Evolutionary conservation across 2,888 invertebrate genomes (phyloP), one percentile per base, ranked within the genome.

Genomic region (Eristalinus sepulchralis): DNA sequence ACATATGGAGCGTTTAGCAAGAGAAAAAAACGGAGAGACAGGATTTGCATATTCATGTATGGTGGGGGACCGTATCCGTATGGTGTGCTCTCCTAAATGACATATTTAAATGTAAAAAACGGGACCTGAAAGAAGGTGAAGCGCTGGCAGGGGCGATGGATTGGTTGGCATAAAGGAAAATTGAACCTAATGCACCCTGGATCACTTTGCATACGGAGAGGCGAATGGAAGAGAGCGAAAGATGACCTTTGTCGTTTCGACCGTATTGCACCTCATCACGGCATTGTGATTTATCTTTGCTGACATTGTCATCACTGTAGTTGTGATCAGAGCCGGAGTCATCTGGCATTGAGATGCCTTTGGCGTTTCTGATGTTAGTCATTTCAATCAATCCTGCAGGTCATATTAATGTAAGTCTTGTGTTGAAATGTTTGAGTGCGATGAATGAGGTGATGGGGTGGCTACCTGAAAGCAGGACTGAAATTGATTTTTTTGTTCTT

Each of bases 1-100:
- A 79, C 78, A 71, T 33, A 60, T 78, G 53, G 47, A 71, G 27
- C 68, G 62, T 68, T 68, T 68, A 59, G 39, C 20, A 75, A 9
- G 57, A 6, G 5, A 36, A 62, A 64, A 64, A 57, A 13, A 68
- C 2, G 47, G n/a, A 47, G 39, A 47, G 17, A 17, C 47, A 70
- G 75, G 71, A 68, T 75, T 72, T 82, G 77, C 82, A 85, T 82
- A 85, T 82, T 82, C 80, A 81, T 79, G 63, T 82, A 17, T 47
- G 47, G 6, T 1, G 13, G 5, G 39, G 39, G 13, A 73, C 27
- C 64, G 34, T 53, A 67, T 67, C 53, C 60, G 22, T 57, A 33
- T 34, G 71, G 20, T n/a, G 20, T 8, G 17, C 47, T 47, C 47
- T 47, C 66, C 72, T 66, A 72, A 79, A 59, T 72, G 72, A 66